A percentile compares a stretch with the other conserved stretches of the same genome.
Conservation (phyloP, 2,888 invertebrate genomes). For the Drosophila histrio region DNA sequence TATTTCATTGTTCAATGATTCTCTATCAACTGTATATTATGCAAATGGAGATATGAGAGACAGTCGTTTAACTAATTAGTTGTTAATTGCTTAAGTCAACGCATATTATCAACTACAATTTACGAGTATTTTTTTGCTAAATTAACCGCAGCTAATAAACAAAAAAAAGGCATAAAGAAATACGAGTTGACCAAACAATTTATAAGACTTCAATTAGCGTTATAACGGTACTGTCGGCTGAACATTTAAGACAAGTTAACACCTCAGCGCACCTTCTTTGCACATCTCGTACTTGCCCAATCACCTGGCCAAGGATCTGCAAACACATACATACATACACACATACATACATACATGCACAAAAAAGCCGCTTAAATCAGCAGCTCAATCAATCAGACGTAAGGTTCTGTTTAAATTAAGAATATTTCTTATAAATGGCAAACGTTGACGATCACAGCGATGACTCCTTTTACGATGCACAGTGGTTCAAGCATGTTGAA, state of each 20-base stretch:
- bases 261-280: constrained; percentile 59
- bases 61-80: constrained; percentile 55
- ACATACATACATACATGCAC: neutral
- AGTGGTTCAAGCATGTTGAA: constrained; percentile 24
- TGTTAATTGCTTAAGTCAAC: constrained; percentile 73
- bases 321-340: constrained; percentile 3
- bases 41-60: constrained; percentile 32
- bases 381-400: constrained; percentile 74
- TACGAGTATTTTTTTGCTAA: constrained; percentile 38
- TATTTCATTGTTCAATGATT: constrained; percentile 16
- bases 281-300: neutral
- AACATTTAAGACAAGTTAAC: constrained; percentile 70
- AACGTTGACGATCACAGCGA: constrained; percentile 20
- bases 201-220: constrained; percentile 71
- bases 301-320: constrained; percentile 9
- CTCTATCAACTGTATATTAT: constrained; percentile 33
- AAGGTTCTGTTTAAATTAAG: constrained; percentile 72
- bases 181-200: constrained; percentile 43
- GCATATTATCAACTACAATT: constrained; percentile 37
- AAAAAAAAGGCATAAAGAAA: neutral
- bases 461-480: constrained; percentile 36
- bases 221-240: constrained; percentile 59
- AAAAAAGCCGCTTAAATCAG: constrained; percentile 75
- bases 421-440: constrained; percentile 52
- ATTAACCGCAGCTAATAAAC: constrained; percentile 23